Conservation (phyloP, 2,888 invertebrate species). For the Troides aeacus region DNA sequence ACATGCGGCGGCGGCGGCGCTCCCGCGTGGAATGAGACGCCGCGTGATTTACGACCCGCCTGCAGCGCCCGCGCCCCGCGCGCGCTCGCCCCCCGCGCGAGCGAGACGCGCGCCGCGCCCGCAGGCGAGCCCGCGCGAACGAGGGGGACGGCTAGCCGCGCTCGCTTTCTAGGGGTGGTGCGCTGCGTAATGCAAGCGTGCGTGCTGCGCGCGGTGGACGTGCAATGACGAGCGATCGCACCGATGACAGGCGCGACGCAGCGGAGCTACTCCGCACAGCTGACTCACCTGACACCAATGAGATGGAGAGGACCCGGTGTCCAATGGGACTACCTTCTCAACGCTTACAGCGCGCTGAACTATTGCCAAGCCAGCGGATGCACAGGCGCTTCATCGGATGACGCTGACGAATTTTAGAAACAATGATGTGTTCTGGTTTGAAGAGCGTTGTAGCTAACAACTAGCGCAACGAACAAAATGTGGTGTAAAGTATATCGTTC, state of each 20-base stretch:
- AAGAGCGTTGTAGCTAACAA: too few relatives aligned
- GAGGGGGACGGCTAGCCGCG: slow-evolving; percentile 62
- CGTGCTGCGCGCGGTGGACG: slow-evolving; percentile 78
- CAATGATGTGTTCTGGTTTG: too few relatives aligned
- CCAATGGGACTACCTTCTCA: slow-evolving; percentile 44
- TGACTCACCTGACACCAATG: slow-evolving; percentile 69
- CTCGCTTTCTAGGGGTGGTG: slow-evolving; percentile 71
- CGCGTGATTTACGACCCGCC: slow-evolving; percentile 81
- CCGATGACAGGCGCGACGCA: slow-evolving; percentile 67
- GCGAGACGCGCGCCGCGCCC: slow-evolving; percentile 49
- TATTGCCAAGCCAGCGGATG: slow-evolving; percentile 40
- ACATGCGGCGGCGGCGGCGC: slow-evolving; percentile 76
- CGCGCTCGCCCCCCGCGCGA: slow-evolving; percentile 59
- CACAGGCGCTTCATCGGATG: slow-evolving; percentile 51
- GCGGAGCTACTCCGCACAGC: slow-evolving; percentile 62
- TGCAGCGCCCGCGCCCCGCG: slow-evolving; percentile 75
- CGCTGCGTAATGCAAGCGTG: slow-evolving; percentile 80
- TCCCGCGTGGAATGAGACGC: slow-evolving; percentile 80
- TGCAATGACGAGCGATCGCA: slow-evolving; percentile 77
- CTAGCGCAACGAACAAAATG: too few relatives aligned
- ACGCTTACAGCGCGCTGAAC: slow-evolving; percentile 38
- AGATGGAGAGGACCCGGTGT: slow-evolving; percentile 47
- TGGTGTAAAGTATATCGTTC: too few relatives aligned
- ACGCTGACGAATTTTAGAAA: slow-evolving; percentile 46
- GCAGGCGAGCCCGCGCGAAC: slow-evolving; percentile 37